These are phyloP conservation scores for Tribolium madens DNA, from an alignment of 1,140 invertebrate genomes.

Conservation along the genomic window DNA sequence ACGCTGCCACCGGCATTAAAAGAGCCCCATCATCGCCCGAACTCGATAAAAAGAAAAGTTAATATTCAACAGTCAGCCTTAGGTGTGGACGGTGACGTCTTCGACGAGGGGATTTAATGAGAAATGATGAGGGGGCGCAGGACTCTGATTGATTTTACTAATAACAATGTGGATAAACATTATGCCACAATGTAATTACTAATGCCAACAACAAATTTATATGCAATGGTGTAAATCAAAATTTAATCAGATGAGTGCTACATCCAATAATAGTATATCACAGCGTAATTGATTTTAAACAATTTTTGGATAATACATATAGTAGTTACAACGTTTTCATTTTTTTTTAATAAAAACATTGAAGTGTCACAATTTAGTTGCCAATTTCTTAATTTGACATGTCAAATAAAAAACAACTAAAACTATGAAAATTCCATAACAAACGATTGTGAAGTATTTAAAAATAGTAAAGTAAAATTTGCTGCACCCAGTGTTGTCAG, in stretches of 20 bases:
- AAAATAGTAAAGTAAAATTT: too few species aligned
- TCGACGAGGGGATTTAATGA: neutral
- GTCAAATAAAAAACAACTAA: too few species aligned
- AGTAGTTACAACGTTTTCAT: too few species aligned
- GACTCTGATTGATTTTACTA: neutral
- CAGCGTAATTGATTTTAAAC: neutral
- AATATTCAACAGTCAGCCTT: slow-evolving; percentile 47
- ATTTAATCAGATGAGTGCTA: neutral
- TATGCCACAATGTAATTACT: neutral
- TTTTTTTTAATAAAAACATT: too few species aligned
- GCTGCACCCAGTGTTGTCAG: too few species aligned
- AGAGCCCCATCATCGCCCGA: slow-evolving; percentile 47
- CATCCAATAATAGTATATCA: neutral
- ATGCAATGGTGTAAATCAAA: neutral
- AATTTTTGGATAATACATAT: too few species aligned
- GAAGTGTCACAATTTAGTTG: too few species aligned
- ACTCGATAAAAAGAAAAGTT: slow-evolving; percentile 56
- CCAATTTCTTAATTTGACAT: too few species aligned
- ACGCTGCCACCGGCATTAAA: slow-evolving; percentile 49
- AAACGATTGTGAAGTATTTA: too few species aligned
- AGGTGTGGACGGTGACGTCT: neutral
- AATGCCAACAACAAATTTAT: neutral
- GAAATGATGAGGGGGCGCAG: neutral
- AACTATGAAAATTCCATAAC: too few species aligned
- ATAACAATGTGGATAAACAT: neutral